Percentiles rank a stretch among this genome's conserved stretches.
phyloP scores from a whole-genome alignment of 2,797 vertebrate species.

The Acrocephalus scirpaceus region DNA sequence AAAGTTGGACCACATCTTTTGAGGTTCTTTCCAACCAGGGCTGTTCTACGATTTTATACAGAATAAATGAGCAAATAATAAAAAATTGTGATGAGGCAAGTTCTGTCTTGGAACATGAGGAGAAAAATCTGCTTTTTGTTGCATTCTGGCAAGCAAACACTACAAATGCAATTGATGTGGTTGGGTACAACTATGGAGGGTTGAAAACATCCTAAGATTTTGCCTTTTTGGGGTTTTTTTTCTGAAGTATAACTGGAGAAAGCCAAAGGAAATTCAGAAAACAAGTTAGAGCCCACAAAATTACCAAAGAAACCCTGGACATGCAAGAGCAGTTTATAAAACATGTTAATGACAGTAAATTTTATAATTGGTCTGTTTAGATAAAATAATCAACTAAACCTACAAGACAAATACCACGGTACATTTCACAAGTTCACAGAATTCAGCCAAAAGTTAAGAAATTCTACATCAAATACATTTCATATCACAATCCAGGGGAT shows the following conservation, averaged over 20 bases:
- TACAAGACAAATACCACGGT: neutral
- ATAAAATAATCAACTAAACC: neutral
- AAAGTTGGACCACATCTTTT: neutral
- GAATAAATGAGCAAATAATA: neutral
- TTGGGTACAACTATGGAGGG: neutral
- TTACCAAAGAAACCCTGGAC: neutral
- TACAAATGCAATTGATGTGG: neutral
- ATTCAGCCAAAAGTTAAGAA: neutral
- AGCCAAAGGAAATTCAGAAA: neutral
- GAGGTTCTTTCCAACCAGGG: neutral
- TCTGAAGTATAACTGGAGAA: neutral
- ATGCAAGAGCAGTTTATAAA: neutral
- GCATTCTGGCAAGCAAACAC: neutral
- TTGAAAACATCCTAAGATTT: neutral
- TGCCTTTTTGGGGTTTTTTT: neutral
- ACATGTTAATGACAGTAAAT: fast-evolving
- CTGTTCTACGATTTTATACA: neutral
- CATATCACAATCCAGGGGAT: neutral
- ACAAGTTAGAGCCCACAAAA: neutral
- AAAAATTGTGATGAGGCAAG: neutral
- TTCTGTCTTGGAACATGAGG: neutral
- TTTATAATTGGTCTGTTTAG: neutral
- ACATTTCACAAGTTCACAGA: neutral
- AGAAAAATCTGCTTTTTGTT: slow-evolving; percentile 18
- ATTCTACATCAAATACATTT: neutral